Evolutionary conservation across 1,140 invertebrate genomes (phyloP), one percentile per base, ranked within the genome.

Genomic region (Euborellia annulipes): DNA sequence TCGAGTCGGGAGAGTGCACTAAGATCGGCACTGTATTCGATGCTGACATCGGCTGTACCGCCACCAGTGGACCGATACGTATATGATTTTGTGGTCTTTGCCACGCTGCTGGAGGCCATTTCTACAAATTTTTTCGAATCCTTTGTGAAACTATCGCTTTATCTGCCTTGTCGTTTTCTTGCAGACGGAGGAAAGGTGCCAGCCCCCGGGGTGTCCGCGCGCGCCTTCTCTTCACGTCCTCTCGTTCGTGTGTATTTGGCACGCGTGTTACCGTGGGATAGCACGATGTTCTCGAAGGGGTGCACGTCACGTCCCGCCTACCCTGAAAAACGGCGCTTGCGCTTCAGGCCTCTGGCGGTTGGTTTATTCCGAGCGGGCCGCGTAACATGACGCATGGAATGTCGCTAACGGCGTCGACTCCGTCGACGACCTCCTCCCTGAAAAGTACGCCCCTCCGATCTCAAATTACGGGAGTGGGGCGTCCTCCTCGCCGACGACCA

Each of bases 21-120:
- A 63, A 92, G 71, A 71, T 93, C 87, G 68, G 85, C 77, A 65
- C 79, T 81, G 71, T 91, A 91, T 70, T 91, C 88, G 70, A 92
- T 88, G 75, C 79, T 88, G 63, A 92, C 82, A 70, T 92, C 85
- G 62, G 85, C 82, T 55, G 68, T 71, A 62, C 81, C 81, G 59
- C 78, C 79, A 56, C 79, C 82, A 56, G 73, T 74, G 57, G 80
- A 82, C 62, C 82, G 78, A 72, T 91, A 92, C 56, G 79, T 76
- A 71, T 90, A 91, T 20, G 59, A 58, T 69, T 88, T 90, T 61
- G 84, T 85, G 55, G 78, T 75, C 70, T 84, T 86, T 58, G 82
- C 76, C 62, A 83, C 71, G 65, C 79, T 73, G 64, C 81, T 80
- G 69, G n/a, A n/a, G 23, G 78, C 75, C 67, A 57, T 58, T 45